Evolutionary conservation across 1,140 invertebrate genomes (phyloP), one percentile per base, ranked within the genome.

Genomic region (Caenorhabditis elegans): DNA sequence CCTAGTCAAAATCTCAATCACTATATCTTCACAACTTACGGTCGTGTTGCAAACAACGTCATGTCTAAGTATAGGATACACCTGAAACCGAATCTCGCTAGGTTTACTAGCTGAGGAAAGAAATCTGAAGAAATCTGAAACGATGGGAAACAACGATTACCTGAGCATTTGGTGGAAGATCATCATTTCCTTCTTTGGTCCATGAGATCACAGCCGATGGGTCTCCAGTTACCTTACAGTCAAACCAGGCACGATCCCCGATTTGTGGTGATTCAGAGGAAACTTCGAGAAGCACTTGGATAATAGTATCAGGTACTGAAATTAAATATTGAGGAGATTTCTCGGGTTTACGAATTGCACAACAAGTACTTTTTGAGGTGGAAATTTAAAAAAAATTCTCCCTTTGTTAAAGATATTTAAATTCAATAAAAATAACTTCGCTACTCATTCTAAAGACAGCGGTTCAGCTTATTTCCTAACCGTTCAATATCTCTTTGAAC

Each of bases 241-340:
- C 88, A 19, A 89, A 78, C 88, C 88, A 89, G 36, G 83, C 88
- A 36, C 86, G 53, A 24, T 90, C 89, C 31, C 88, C 88, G 13
- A 88, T 80, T n/a, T 84, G 65, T 31, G 88, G 85, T 13, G 80
- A 86, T 39, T 90, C 88, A 22, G 84, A 76, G 1, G 86, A 88
- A 2, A 86, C 87, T 78, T 89, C 89, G 26, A 89, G 39, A 15
- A 86, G 48, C 1, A 89, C 88, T 84, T 89, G 89, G 46, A 90
- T 90, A 39, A 87, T 89, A 13, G 88, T 90, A 51, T 89, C 88
- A 19, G 88, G 88, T 10, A 89, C 87, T 88, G 79, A 86, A 88
- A 51, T 36, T 11, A n/a, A 26, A 15, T 5, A 60, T 70, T 46
- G 76, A 39, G 4, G n/a, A n/a, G 19, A 51, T 8, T 15, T 46